phyloP scores from a whole-genome alignment of 1,140 invertebrate species.

The Gryon sp. region DNA sequence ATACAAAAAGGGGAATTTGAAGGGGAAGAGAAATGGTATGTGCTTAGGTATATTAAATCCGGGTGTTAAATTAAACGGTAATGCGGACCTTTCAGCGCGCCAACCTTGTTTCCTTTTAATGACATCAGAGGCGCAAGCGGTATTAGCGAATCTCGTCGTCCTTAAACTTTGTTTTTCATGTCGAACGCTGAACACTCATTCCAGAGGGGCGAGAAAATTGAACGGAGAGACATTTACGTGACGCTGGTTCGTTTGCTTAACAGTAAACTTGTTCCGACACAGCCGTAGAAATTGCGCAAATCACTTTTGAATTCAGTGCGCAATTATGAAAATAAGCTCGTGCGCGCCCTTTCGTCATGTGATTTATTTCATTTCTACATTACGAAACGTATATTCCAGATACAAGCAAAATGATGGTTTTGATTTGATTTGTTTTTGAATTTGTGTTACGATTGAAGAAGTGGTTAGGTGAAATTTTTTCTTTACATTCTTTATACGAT shows the following conservation, averaged over 20 bases:
- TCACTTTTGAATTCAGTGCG: slow-evolving; percentile 13
- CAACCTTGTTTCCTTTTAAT: slow-evolving; percentile 61
- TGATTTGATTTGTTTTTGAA: no score
- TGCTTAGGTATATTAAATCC: slow-evolving; percentile 54
- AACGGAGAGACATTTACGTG: slow-evolving; percentile 32
- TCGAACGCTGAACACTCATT: slow-evolving; percentile 21
- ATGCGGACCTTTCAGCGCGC: slow-evolving; percentile 48
- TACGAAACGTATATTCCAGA: no score
- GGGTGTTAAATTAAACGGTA: slow-evolving; percentile 61
- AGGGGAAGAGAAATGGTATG: slow-evolving; percentile 15
- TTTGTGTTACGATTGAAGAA: no score
- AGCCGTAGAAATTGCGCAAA: slow-evolving; percentile 15
- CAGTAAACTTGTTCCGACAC: background rate
- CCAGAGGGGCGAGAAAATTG: slow-evolving; percentile 24
- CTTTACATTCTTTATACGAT: no score
- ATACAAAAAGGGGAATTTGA: no score
- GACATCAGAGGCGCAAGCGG: slow-evolving; percentile 44
- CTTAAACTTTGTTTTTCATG: slow-evolving; percentile 50
- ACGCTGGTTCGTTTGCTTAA: slow-evolving; percentile 18
- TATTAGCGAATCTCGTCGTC: slow-evolving; percentile 40
- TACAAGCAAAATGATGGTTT: no score
- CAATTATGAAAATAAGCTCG: slow-evolving; percentile 32
- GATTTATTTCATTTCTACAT: no score
- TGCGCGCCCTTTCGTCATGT: no score
- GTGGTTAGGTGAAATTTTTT: no score